Evolutionary conservation across 1,140 invertebrate species (phyloP).

Genomic region (Euura lappo): DNA sequence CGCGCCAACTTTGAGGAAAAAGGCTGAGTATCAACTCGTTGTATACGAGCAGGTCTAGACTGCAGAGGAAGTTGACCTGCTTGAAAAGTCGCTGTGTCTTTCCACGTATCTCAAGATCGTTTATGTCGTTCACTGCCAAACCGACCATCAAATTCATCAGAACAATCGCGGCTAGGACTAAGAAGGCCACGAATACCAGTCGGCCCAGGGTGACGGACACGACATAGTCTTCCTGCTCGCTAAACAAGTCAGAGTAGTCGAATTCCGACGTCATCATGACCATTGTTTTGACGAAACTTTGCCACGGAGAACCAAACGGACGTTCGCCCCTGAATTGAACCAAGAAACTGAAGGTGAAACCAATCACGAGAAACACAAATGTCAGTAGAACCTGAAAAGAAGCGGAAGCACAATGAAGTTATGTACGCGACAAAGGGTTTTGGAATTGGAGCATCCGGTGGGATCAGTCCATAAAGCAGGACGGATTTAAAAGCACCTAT

Average conservation of each 20-base stretch:
- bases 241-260: slow-evolving; percentile 57
- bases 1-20: background rate
- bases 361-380: slow-evolving; percentile 62
- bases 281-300: slow-evolving; percentile 61
- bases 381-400: slow-evolving; percentile 54
- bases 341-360: slow-evolving; percentile 64
- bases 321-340: slow-evolving; percentile 56
- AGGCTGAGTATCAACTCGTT: background rate
- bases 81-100: slow-evolving; percentile 56
- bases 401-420: background rate
- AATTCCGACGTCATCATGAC: slow-evolving; percentile 68
- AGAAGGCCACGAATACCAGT: slow-evolving; percentile 63
- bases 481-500: too few relatives aligned
- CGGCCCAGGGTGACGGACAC: slow-evolving; percentile 37
- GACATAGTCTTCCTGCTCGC: slow-evolving; percentile 44
- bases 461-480: background rate
- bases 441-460: background rate
- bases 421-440: background rate
- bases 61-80: slow-evolving; percentile 58
- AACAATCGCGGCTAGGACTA: slow-evolving; percentile 65
- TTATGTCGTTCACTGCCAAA: slow-evolving; percentile 67
- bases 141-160: slow-evolving; percentile 69
- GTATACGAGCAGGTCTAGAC: slow-evolving; percentile 49
- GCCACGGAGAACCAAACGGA: slow-evolving; percentile 57
- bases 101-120: slow-evolving; percentile 61